Evolutionary conservation across 2,113 vertebrate species (phyloP).

Genomic region (Lonchura striata): DNA sequence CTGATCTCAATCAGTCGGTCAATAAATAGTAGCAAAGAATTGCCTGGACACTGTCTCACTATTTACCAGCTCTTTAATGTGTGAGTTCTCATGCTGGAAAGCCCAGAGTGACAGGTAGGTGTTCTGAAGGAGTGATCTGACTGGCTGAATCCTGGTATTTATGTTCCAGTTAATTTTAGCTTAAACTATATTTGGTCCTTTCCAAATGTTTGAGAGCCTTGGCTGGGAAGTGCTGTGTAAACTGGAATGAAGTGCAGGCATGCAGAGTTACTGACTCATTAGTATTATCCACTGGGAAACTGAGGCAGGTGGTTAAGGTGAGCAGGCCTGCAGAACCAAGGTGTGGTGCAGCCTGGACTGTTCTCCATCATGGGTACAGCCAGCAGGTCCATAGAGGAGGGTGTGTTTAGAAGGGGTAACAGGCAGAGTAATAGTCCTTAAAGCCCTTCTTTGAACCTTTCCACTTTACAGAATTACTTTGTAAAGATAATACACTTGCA

Average conservation of each 20-base stretch:
- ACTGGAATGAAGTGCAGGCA: not conserved
- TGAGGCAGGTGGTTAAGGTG: slow-evolving; percentile 7
- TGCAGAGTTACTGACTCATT: not conserved
- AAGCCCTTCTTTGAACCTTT: not conserved
- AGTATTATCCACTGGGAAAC: not conserved
- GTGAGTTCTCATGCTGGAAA: not conserved
- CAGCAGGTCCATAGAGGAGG: not conserved
- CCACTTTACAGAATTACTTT: not conserved
- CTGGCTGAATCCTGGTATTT: not conserved
- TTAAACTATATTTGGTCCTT: slow-evolving; percentile 12
- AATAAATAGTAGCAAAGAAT: not conserved
- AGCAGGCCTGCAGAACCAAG: not conserved
- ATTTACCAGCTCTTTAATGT: not conserved
- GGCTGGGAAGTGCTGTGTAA: not conserved
- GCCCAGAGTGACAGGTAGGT: not conserved
- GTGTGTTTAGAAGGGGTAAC: not conserved
- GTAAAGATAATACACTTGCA: not conserved
- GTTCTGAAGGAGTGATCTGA: not conserved
- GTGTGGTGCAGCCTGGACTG: not conserved
- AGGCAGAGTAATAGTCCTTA: not conserved
- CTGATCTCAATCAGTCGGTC: not conserved
- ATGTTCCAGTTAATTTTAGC: not conserved
- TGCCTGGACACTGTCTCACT: not conserved
- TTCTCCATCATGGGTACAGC: not conserved
- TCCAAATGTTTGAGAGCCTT: not conserved